phyloP scores from a whole-genome alignment of 2,113 vertebrate genomes.

The Peromyscus californicus region DNA sequence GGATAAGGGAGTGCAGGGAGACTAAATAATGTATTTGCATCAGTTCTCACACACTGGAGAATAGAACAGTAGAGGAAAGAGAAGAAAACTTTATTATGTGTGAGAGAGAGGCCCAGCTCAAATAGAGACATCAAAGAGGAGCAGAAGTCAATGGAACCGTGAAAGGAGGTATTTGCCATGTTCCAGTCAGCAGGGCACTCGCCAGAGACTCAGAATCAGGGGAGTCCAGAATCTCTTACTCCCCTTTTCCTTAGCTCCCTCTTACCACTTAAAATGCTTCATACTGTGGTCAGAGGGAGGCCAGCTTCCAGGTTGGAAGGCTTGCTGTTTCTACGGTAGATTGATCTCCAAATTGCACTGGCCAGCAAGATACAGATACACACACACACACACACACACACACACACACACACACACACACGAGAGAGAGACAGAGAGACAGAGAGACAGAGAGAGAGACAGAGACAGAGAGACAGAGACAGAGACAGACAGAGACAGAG shows the following conservation, averaged over 20 bases:
- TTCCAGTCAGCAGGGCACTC: conserved; percentile 14
- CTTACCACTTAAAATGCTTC: conserved; percentile 56
- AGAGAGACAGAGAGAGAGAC: no score
- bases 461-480: background rate
- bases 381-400: background rate
- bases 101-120: conserved; percentile 60
- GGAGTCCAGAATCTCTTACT: conserved; percentile 36
- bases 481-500: no score
- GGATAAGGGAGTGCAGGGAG: conserved; percentile 76
- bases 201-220: background rate
- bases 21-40: conserved; percentile 80
- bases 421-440: no score
- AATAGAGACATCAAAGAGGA: conserved; percentile 77
- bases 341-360: background rate
- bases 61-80: conserved; percentile 49
- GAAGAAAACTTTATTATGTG: conserved; percentile 51
- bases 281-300: background rate
- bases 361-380: background rate
- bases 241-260: background rate
- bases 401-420: background rate
- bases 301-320: background rate
- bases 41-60: conserved; percentile 77
- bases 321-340: background rate
- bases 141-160: background rate
- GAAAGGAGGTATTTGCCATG: conserved; percentile 39